Evolutionary conservation across 2,113 vertebrate species (phyloP).

Genomic region (Otocyon megalotis): DNA sequence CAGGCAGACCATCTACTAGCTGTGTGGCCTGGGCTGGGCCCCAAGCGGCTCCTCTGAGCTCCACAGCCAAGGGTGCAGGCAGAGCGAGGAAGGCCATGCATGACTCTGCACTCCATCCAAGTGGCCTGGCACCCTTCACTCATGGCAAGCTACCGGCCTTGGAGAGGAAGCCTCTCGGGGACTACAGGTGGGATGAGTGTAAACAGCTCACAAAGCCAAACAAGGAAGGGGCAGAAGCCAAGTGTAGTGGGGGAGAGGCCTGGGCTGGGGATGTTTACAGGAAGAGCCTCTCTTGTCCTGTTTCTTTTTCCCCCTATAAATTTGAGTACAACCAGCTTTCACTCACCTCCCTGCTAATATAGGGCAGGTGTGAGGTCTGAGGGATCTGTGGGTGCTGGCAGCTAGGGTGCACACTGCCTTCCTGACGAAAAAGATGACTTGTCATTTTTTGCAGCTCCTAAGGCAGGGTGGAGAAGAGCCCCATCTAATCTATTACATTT

Average conservation of each 20-base stretch:
- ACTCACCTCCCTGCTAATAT: background rate
- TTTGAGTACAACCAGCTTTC: background rate
- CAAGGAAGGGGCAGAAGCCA: background rate
- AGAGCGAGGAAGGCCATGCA: background rate
- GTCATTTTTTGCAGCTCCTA: background rate
- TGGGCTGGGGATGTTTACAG: background rate
- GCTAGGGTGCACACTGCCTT: too few species aligned
- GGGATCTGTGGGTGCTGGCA: background rate
- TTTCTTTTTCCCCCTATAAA: background rate
- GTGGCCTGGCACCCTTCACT: background rate
- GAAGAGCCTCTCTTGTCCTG: background rate
- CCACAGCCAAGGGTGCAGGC: rapidly evolving
- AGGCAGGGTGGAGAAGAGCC: background rate
- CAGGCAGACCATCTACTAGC: background rate
- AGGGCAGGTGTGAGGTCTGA: background rate
- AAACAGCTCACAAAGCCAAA: background rate
- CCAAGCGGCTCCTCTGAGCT: background rate
- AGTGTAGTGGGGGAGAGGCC: background rate
- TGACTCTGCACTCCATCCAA: background rate
- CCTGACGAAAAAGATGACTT: background rate
- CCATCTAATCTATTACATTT: background rate
- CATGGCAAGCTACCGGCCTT: rapidly evolving
- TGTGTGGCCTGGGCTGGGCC: background rate
- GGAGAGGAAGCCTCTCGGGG: background rate
- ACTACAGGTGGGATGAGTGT: background rate